phyloP scores from a whole-genome alignment of 2,888 invertebrate species.

The Phalera bucephala region DNA sequence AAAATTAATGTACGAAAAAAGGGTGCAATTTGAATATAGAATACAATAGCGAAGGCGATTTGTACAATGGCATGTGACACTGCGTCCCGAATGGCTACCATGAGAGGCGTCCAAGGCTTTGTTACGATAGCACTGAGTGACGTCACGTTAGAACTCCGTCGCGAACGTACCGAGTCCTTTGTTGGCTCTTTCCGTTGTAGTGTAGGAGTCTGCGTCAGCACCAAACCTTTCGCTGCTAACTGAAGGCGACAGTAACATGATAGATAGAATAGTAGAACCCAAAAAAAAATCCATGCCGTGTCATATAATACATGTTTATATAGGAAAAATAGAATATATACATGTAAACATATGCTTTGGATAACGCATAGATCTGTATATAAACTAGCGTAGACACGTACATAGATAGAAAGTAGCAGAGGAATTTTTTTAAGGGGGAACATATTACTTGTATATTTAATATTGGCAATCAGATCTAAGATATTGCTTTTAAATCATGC shows the following conservation, averaged over 20 bases:
- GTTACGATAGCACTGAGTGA: slow-evolving; percentile 8
- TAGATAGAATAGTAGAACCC: slow-evolving; percentile 38
- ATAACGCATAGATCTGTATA: neutral
- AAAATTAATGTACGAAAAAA: neutral
- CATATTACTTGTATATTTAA: too few relatives aligned
- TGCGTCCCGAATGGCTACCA: slow-evolving; percentile 21
- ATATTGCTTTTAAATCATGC: too few relatives aligned
- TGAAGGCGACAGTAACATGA: slow-evolving; percentile 58
- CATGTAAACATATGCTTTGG: slow-evolving; percentile 8
- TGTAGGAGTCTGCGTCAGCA: slow-evolving; percentile 64
- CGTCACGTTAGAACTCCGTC: slow-evolving; percentile 34
- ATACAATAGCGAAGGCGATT: slow-evolving; percentile 20
- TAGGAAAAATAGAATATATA: slow-evolving; percentile 12
- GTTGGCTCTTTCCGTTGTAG: slow-evolving; percentile 55
- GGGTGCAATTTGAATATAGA: slow-evolving; percentile 1
- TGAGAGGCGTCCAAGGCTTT: slow-evolving; percentile 6
- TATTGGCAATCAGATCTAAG: too few relatives aligned
- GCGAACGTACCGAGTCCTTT: slow-evolving; percentile 62
- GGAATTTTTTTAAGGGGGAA: too few relatives aligned
- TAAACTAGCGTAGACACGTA: neutral
- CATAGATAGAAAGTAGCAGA: neutral
- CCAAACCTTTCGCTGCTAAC: slow-evolving; percentile 72
- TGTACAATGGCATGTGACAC: slow-evolving; percentile 25
- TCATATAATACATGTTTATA: slow-evolving; percentile 15
- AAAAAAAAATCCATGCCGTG: slow-evolving; percentile 7